These are phyloP conservation scores for Neodiprion pinetum DNA, from an alignment of 1,140 invertebrate species.

Conservation along the genomic window DNA sequence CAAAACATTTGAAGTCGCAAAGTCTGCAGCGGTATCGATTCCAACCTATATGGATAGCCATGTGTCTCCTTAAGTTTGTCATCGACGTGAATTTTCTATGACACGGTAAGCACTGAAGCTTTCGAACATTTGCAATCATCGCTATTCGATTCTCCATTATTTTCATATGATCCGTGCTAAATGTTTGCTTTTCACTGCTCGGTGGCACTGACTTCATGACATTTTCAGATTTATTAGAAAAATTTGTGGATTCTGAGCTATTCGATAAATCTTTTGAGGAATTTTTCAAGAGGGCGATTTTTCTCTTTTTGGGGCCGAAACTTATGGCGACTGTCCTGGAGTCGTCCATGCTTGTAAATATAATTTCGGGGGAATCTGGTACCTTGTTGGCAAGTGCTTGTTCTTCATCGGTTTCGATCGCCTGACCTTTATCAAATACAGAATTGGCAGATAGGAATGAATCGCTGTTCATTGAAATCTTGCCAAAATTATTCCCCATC, in stretches of 20 bases:
- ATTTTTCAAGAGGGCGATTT: neutral
- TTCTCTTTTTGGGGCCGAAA: conserved; percentile 28
- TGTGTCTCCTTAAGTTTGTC: conserved; percentile 51
- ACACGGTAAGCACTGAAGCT: conserved; percentile 52
- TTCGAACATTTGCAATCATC: conserved; percentile 35
- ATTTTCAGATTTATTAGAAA: too few relatives aligned
- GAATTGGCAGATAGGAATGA: neutral
- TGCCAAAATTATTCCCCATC: conserved; percentile 18
- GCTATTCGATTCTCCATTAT: conserved; percentile 35
- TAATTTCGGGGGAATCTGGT: conserved; percentile 32
- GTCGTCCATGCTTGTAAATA: conserved; percentile 31
- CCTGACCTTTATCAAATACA: neutral
- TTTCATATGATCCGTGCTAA: conserved; percentile 12
- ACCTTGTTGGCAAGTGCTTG: neutral
- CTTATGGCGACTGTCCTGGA: neutral
- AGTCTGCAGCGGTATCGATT: conserved; percentile 55
- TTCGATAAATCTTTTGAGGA: neutral
- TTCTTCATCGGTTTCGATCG: neutral
- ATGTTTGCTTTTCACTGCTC: neutral
- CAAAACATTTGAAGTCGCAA: conserved; percentile 55
- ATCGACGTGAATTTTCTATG: conserved; percentile 46
- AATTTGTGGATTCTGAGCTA: neutral
- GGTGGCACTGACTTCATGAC: neutral
- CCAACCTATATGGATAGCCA: conserved; percentile 58
- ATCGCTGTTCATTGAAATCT: neutral